Evolutionary conservation across 1,140 invertebrate species (phyloP), one percentile per base, ranked within the genome.

Genomic region (Coptotermes formosanus): DNA sequence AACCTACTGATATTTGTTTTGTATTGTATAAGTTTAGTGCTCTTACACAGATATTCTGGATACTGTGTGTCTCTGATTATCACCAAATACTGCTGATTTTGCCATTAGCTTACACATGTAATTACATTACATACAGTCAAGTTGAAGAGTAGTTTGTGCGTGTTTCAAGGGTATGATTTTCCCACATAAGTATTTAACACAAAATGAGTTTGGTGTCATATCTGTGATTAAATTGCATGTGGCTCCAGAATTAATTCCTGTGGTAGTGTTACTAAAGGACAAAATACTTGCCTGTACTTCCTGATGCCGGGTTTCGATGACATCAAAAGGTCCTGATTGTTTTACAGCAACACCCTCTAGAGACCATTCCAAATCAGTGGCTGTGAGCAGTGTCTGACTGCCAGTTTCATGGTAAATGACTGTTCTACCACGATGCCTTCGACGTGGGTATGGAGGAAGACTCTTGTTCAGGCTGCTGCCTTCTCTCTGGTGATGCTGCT

Each of bases 381-480:
- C 93, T 0, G 95, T 93, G 43, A 97, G 89, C 14, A 94, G 95
- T 0, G 96, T 97, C 89, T 97, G 96, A 8, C 93, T 92, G 25
- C 92, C 92, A 0, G 92, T 95, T 90, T 97, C 96, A 87, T 96
- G 95, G 89, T 96, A 97, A 86, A 97, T 97, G 88, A 93, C 92
- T 0, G 95, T 96, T 88, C 92, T 93, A 30, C 45, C 69, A 38
- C 38, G 55, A 23, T 38, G 45, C 1, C 85, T 69, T 38, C 82
- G 21, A 19, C 85, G 81, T 55, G 92, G 92, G 86, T 92, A 92
- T 0, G 93, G 92, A 0, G 93, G 93, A 48, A 93, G 88, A 2
- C 91, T 92, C 87, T 93, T 92, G 64, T 92, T 82, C n/a, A 75
- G 16, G 48, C 21, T 82, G 32, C 38, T 38, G 11, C 64, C 64